Evolutionary conservation across 2,888 invertebrate genomes (phyloP), one percentile per base, ranked within the genome.

Genomic region (Tipula helvola): DNA sequence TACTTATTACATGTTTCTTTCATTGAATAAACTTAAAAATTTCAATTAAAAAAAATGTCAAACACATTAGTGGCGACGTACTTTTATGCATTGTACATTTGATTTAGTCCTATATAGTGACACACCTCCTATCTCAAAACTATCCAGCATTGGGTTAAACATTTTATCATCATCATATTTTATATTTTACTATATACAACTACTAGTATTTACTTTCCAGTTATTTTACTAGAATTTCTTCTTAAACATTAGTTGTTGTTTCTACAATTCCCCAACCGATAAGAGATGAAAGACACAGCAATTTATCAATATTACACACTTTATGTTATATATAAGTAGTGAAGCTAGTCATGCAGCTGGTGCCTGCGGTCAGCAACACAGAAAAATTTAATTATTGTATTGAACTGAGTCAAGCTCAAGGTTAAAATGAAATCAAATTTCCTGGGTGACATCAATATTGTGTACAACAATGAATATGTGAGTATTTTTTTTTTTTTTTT

Each of bases 141-240:
- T 71, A 28, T 28, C 10, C 18, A 10, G 10, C 10, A 28, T 28
- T 28, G 71, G 71, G 71, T 71, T 71, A 71, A 28, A 71, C 28
- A 71, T 71, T 71, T 71, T 71, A 71, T 71, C 71, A 71, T 71
- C 71, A 71, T 71, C 71, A 71, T 71, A 71, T 71, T 28, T 71
- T 71, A 71, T 71, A 71, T 71, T 71, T 71, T 71, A 71, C 71
- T 71, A 71, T 71, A 71, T 71, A 71, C 71, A 71, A 71, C 71
- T 71, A 71, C 71, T 71, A 71, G 71, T 71, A 71, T 71, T 71
- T 71, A 71, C 71, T 28, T 71, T 71, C 71, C 71, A 71, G 71
- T 71, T 71, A 71, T 71, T 71, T 71, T 71, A 71, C 71, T 71
- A 71, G 71, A 8, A 71, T 71, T 71, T 71, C 71, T 28, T 71